Conservation (phyloP, 2,113 vertebrate species). For the Microcebus lehilahytsara region DNA sequence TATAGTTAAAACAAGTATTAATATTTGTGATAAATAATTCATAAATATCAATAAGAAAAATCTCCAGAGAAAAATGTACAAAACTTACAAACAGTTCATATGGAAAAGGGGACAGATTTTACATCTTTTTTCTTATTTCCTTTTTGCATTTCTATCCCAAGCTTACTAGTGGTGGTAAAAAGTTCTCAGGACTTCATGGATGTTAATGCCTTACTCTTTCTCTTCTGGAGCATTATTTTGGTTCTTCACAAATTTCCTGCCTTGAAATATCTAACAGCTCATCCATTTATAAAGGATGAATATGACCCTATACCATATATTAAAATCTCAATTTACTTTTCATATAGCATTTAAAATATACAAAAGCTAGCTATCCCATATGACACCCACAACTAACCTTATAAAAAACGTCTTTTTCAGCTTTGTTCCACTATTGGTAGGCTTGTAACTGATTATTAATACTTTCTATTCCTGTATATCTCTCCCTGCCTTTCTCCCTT, state of each 20-base stretch:
- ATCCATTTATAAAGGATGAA: neutral
- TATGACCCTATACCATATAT: neutral
- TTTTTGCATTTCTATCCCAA: neutral
- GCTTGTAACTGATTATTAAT: neutral
- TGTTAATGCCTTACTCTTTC: neutral
- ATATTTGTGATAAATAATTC: neutral
- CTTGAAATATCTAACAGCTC: neutral
- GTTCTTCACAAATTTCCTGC: neutral
- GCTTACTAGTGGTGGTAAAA: neutral
- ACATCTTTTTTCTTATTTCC: neutral
- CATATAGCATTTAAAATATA: neutral
- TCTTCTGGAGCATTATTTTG: neutral
- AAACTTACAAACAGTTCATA: neutral
- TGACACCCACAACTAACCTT: neutral
- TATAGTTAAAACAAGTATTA: neutral
- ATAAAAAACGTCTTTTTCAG: neutral
- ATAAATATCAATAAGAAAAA: neutral
- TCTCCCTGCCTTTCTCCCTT: no score
- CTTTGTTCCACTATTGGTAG: neutral
- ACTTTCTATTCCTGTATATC: neutral
- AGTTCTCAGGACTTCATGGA: neutral
- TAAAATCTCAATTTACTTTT: no score
- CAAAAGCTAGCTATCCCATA: neutral
- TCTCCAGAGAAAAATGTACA: neutral
- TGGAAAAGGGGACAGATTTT: no score